A percentile compares a stretch with the other conserved stretches of the same genome.
Conservation (phyloP, 2,797 vertebrate species). For the Odontamblyopus lacepedii region DNA sequence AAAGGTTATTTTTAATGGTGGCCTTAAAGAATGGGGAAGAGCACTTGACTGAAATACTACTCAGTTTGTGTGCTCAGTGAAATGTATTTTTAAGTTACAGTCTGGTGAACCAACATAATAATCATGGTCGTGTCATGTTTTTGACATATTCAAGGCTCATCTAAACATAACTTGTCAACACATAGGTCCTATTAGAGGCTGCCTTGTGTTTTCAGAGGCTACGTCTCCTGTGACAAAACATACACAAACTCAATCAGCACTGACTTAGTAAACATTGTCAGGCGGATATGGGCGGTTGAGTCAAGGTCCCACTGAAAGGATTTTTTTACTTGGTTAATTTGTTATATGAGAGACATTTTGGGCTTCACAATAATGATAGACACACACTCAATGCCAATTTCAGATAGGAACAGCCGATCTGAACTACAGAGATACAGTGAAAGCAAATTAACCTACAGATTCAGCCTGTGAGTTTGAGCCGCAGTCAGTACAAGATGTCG, state of each 20-base stretch:
- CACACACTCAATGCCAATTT: conserved; percentile 13
- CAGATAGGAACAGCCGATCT: neutral
- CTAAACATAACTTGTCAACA: conserved; percentile 8
- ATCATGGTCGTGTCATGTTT: neutral
- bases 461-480: conserved; percentile 4
- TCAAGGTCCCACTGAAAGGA: conserved; percentile 26
- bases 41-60: neutral
- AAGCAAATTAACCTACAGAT: neutral
- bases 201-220: neutral
- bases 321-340: conserved; percentile 33
- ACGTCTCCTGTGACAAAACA: conserved; percentile 13
- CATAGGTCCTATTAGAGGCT: neutral
- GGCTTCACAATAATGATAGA: conserved; percentile 37
- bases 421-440: neutral
- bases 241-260: conserved; percentile 18
- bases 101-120: neutral
- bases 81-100: neutral
- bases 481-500: conserved; percentile 25
- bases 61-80: neutral
- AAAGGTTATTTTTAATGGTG: conserved; percentile 8
- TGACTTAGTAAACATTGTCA: conserved; percentile 8
- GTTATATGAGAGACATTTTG: conserved; percentile 21
- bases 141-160: neutral
- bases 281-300: neutral
- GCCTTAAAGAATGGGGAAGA: neutral